Evolutionary conservation across 1,140 invertebrate genomes (phyloP).

Genomic region (Neomicropteryx cornuta): DNA sequence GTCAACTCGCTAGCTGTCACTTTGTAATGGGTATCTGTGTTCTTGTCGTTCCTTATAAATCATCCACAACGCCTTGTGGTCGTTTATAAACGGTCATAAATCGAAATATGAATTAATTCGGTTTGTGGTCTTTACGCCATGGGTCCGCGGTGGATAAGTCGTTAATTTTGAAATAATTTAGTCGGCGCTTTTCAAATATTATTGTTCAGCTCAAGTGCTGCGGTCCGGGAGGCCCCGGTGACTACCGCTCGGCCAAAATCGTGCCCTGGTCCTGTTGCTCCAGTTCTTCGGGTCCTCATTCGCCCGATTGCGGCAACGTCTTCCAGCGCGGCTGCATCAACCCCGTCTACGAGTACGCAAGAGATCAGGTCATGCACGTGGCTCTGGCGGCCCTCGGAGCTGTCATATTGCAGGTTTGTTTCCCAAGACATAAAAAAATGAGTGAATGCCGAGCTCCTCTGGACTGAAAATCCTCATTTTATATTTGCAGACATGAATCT

Average conservation of each 20-base stretch:
- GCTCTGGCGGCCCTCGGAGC: constrained; percentile 36
- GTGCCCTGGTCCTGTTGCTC: constrained; percentile 45
- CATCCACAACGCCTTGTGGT: too few relatives aligned
- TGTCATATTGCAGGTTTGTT: constrained; percentile 35
- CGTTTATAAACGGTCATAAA: too few relatives aligned
- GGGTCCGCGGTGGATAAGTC: too few relatives aligned
- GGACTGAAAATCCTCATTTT: neutral
- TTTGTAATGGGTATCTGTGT: too few relatives aligned
- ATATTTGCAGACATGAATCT: neutral
- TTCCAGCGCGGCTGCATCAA: constrained; percentile 39
- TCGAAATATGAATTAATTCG: too few relatives aligned
- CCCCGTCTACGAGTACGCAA: constrained; percentile 31
- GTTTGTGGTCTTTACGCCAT: too few relatives aligned
- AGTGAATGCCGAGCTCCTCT: too few relatives aligned
- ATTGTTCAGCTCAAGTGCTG: constrained; percentile 53
- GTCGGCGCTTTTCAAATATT: too few relatives aligned
- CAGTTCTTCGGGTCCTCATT: constrained; percentile 21
- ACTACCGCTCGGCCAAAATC: constrained; percentile 31
- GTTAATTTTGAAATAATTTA: too few relatives aligned
- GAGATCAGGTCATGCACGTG: constrained; percentile 31
- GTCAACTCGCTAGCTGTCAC: too few relatives aligned
- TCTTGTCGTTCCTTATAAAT: too few relatives aligned
- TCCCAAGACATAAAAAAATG: neutral
- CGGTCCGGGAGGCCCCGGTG: constrained; percentile 39
- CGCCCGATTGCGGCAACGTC: constrained; percentile 24